Evolutionary conservation across 2,797 vertebrate genomes (phyloP).

Genomic region (Octomys mimax): DNA sequence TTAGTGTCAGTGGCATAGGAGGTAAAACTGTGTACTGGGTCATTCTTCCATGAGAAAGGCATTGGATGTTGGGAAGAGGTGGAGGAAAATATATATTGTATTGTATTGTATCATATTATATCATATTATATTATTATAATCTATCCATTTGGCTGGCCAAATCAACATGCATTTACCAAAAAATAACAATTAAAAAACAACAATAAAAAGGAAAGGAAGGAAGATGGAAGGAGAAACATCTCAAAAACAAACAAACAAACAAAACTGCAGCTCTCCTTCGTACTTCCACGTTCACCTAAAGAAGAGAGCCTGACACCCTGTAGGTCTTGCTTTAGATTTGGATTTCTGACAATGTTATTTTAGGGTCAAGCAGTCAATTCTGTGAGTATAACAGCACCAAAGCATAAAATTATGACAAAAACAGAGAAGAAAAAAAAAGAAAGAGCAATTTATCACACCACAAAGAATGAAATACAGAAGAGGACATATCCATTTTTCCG

Average conservation of each 20-base stretch:
- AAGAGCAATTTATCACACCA: neutral
- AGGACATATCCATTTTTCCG: neutral
- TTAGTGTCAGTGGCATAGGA: neutral
- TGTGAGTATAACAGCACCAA: neutral
- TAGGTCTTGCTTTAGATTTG: neutral
- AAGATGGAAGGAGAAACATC: neutral
- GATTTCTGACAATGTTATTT: neutral
- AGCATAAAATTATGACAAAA: slow-evolving; percentile 31
- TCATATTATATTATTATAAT: neutral
- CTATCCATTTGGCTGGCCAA: neutral
- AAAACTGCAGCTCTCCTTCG: neutral
- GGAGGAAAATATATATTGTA: neutral
- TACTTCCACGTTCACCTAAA: neutral
- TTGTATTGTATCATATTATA: too few relatives aligned
- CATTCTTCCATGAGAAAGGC: neutral
- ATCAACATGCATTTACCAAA: neutral
- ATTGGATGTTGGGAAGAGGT: neutral
- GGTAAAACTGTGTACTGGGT: neutral
- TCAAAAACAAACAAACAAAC: neutral
- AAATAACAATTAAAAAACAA: neutral
- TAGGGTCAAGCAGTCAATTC: neutral
- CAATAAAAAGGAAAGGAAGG: neutral
- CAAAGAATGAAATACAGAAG: slow-evolving; percentile 29
- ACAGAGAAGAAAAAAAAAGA: neutral
- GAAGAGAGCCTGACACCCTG: neutral